phyloP scores from a whole-genome alignment of 1,140 invertebrate genomes.

The Saccostrea echinata region DNA sequence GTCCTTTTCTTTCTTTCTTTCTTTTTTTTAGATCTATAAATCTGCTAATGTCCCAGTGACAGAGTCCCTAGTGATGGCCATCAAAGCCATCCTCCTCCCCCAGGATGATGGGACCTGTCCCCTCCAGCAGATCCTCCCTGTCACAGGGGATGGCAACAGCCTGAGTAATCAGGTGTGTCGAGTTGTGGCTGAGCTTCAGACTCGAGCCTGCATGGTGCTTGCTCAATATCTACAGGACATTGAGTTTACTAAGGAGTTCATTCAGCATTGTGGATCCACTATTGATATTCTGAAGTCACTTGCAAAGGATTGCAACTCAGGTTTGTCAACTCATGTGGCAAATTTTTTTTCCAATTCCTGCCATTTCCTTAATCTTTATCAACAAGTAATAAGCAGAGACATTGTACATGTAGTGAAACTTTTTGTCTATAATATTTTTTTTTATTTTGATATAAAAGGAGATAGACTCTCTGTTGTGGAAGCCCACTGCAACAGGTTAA shows the following conservation, averaged over 20 bases:
- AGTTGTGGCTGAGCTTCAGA: conserved; percentile 78
- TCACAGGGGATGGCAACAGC: conserved; percentile 73
- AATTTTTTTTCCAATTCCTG: neutral
- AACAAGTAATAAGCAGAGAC: neutral
- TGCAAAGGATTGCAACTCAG: conserved; percentile 78
- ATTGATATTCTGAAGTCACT: conserved; percentile 79
- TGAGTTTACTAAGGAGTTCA: conserved; percentile 77
- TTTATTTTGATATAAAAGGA: conserved; percentile 57
- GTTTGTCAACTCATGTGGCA: conserved; percentile 47
- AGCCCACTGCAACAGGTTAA: conserved; percentile 74
- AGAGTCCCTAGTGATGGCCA: conserved; percentile 74
- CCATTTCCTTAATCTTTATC: neutral
- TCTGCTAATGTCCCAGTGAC: conserved; percentile 72
- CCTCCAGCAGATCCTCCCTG: conserved; percentile 71
- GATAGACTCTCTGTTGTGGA: conserved; percentile 74
- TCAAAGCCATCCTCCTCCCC: conserved; percentile 72
- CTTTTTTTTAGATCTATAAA: conserved; percentile 65
- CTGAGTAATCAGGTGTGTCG: conserved; percentile 76
- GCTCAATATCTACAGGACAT: conserved; percentile 74
- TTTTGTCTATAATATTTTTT: neutral
- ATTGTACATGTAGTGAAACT: neutral
- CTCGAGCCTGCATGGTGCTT: conserved; percentile 77
- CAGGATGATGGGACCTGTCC: conserved; percentile 68
- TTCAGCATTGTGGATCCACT: conserved; percentile 75
- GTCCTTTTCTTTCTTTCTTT: too few relatives aligned